Conservation (phyloP, 2,113 vertebrate species). For the Salvelinus alpinus region DNA sequence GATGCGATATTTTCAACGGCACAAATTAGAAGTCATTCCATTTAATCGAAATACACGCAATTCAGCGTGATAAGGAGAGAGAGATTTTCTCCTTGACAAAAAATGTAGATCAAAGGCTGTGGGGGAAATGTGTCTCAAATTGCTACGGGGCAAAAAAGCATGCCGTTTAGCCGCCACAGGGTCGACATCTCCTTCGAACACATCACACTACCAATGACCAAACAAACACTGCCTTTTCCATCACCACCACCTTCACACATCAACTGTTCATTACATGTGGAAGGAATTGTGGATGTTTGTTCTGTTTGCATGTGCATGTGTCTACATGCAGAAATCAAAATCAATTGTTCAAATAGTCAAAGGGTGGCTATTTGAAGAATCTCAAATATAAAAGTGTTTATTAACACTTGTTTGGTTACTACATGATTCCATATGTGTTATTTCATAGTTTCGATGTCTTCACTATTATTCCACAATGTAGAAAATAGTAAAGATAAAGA, state of each 20-base stretch:
- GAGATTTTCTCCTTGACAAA: constrained; percentile 18
- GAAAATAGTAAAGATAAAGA: no score
- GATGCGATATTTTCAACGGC: neutral
- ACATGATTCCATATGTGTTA: no score
- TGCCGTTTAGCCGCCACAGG: constrained; percentile 11
- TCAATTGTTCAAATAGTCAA: no score
- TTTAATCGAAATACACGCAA: neutral
- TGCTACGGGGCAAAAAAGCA: constrained; percentile 4
- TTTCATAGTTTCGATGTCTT: no score
- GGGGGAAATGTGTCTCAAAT: constrained; percentile 35
- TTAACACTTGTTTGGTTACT: no score
- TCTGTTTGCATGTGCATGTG: no score
- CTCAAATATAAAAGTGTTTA: no score
- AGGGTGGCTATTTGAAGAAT: no score
- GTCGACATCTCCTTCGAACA: neutral
- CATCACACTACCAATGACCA: neutral
- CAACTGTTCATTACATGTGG: no score
- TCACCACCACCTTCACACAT: neutral
- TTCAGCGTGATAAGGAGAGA: constrained; percentile 31
- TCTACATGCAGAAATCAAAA: no score
- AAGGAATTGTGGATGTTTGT: no score
- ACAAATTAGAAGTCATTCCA: neutral
- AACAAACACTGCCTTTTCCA: neutral
- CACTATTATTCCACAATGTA: no score
- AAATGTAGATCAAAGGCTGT: constrained; percentile 38